phyloP scores from a whole-genome alignment of 2,113 vertebrate species.

The Acrocephalus arundinaceus region DNA sequence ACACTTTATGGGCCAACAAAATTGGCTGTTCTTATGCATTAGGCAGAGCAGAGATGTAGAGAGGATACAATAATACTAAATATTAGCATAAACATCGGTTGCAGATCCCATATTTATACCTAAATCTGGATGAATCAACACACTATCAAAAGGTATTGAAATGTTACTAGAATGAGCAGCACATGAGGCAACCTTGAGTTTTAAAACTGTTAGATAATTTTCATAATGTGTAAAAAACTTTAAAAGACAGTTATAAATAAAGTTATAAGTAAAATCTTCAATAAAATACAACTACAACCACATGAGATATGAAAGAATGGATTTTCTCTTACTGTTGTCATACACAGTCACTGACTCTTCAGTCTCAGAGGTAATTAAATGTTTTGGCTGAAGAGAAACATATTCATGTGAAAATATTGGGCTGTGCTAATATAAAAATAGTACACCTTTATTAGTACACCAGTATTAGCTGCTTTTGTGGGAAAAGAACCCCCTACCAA shows the following conservation, averaged over 20 bases:
- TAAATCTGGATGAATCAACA: neutral
- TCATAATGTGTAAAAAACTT: neutral
- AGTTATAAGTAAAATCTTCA: neutral
- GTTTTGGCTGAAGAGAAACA: neutral
- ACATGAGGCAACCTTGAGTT: neutral
- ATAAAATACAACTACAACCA: neutral
- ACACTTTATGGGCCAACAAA: neutral
- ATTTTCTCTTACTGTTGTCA: neutral
- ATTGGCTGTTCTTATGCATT: neutral
- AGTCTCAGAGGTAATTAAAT: neutral
- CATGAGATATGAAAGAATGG: neutral
- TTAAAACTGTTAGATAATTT: neutral
- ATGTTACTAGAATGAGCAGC: neutral
- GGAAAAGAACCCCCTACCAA: neutral
- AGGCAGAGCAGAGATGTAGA: neutral
- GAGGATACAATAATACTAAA: neutral
- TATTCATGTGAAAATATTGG: neutral
- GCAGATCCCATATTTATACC: neutral
- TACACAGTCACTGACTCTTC: neutral
- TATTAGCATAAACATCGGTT: neutral
- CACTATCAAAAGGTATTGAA: neutral
- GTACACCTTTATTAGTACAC: neutral
- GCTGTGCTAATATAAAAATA: neutral
- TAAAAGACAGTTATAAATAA: neutral
- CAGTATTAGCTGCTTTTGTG: neutral